Percentiles rank a stretch among this genome's conserved stretches.
Evolutionary conservation across 2,797 vertebrate species (phyloP).

Genomic region (Caiman crocodilus): DNA sequence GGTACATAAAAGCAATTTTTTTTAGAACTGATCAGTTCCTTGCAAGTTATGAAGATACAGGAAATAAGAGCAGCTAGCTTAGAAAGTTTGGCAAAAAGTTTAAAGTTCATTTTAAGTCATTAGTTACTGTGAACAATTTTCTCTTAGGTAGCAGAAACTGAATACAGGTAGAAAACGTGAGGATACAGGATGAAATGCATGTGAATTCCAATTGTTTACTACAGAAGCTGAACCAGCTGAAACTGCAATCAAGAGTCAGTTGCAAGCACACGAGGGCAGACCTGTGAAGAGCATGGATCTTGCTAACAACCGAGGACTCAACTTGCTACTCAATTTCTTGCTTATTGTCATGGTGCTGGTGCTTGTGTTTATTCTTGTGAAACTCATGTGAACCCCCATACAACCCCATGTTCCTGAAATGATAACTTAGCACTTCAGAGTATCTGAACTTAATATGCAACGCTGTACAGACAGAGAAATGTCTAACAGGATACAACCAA

Average conservation of each 20-base stretch:
- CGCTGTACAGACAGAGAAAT: not conserved
- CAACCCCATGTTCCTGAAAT: not conserved
- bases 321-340: constrained; percentile 85
- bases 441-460: not conserved
- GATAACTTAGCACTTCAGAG: not conserved
- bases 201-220: not conserved
- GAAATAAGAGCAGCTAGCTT: not conserved
- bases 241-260: constrained; percentile 1
- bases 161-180: not conserved
- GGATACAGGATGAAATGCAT: not conserved
- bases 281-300: constrained; percentile 79
- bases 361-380: constrained; percentile 84
- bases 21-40: not conserved
- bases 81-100: too few species aligned
- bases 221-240: not conserved
- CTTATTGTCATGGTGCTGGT: constrained; percentile 84
- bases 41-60: not conserved
- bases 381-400: constrained; percentile 77
- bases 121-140: not conserved
- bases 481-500: not conserved
- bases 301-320: constrained; percentile 82
- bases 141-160: not conserved
- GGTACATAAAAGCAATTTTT: not conserved
- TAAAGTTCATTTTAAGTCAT: not conserved
- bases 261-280: not conserved